phyloP scores from a whole-genome alignment of 2,113 vertebrate genomes.

The Entelurus aequoreus region DNA sequence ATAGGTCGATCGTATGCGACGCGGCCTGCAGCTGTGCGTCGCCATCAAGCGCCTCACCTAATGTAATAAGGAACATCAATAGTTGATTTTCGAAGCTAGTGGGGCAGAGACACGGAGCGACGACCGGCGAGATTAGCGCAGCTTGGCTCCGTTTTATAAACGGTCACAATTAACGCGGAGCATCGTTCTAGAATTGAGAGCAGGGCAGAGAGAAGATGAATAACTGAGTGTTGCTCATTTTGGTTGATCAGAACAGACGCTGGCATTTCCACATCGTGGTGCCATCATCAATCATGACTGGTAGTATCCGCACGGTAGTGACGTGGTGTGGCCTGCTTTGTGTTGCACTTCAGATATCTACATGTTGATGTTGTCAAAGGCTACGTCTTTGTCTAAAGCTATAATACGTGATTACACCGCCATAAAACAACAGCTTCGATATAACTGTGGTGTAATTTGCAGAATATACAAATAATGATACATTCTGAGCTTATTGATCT shows the following conservation, averaged over 20 bases:
- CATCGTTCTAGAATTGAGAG: constrained; percentile 61
- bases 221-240: constrained; percentile 54
- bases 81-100: constrained; percentile 74
- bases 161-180: constrained; percentile 67
- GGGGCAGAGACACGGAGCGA: constrained; percentile 66
- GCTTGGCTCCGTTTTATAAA: constrained; percentile 66
- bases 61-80: constrained; percentile 76
- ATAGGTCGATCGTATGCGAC: constrained; percentile 70
- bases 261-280: constrained; percentile 53
- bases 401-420: too few species aligned
- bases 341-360: constrained; percentile 46
- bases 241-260: constrained; percentile 54
- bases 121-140: constrained; percentile 66
- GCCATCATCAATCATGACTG: constrained; percentile 60
- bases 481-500: too few species aligned
- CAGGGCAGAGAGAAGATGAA: constrained; percentile 65
- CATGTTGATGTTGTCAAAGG: too few species aligned
- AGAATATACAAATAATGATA: too few species aligned
- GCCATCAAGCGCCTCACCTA: constrained; percentile 67
- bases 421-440: too few species aligned
- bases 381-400: too few species aligned
- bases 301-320: constrained; percentile 30
- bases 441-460: too few species aligned
- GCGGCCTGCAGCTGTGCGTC: constrained; percentile 70
- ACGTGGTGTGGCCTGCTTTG: constrained; percentile 16